Base-by-base conservation (phyloP, 2,113 vertebrate genomes). In the Lampris megalopsis region DNA sequence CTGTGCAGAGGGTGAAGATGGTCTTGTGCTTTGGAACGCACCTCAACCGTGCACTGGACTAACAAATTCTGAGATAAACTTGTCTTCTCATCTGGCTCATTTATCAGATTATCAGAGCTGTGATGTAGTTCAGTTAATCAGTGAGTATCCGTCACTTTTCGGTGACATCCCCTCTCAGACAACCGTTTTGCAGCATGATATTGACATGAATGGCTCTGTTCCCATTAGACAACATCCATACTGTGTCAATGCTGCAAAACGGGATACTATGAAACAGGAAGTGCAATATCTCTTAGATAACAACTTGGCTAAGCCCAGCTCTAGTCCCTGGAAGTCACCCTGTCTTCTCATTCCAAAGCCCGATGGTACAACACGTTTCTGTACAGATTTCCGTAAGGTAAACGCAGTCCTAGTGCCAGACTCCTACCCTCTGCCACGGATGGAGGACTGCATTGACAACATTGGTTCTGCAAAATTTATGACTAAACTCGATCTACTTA, bases 401-500 rank as follows among this genome's bases (percentile, higher is more conserved):
- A 24, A 24, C 24, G 24, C 24, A 24, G 24, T 24, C 24, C 0
- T 0, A 24, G 24, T 24, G 24, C 24, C 24, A 24, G 24, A 24
- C 24, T 24, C 24, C 24, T 24, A 24, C 24, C 24, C 24, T 24
- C 24, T 24, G 24, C 24, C 24, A 24, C 24, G 24, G 24, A 24
- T 24, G 24, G 24, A 24, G 24, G 24, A 24, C 24, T 24, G 24
- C 24, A 24, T 24, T 24, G 24, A 24, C 24, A 24, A 24, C 24
- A 24, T 24, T 24, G 24, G 24, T 24, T 24, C 24, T 24, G 50
- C 56, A 2, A 5, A 58, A 9, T 47, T 47, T 47, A 43, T 64
- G 7, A 64, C 11, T n/a, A 64, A 64, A 5, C 24, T 64, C 8
- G 62, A 64, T 35, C 62, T 64, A 0, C 43, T 64, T 8, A 64